These are phyloP conservation scores for Hyperopisus bebe DNA, from an alignment of 2,113 vertebrate genomes.

Conservation along the genomic window DNA sequence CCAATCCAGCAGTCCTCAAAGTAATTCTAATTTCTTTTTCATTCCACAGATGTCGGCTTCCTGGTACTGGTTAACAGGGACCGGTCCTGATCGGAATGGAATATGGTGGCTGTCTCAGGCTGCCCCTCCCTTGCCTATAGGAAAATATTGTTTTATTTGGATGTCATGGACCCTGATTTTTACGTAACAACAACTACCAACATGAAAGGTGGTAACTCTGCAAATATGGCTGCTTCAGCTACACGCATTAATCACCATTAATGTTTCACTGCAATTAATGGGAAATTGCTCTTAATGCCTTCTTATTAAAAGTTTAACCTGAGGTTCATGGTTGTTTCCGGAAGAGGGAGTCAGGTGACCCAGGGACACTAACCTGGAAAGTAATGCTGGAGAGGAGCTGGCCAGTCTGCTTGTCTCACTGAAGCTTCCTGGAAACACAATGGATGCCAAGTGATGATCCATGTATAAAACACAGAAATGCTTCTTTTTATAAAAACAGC, in stretches of 20 bases:
- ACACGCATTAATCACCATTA: background rate
- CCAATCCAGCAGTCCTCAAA: slow-evolving; percentile 13
- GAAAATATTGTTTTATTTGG: background rate
- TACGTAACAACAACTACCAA: background rate
- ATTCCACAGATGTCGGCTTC: slow-evolving; percentile 39
- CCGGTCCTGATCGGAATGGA: slow-evolving; percentile 29
- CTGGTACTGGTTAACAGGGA: slow-evolving; percentile 48
- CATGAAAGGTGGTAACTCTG: background rate
- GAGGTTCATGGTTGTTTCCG: background rate
- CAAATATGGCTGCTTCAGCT: background rate
- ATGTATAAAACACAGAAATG: background rate
- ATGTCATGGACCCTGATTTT: background rate
- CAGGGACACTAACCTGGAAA: background rate
- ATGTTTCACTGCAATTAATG: background rate
- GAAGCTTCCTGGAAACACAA: background rate
- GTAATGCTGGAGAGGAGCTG: background rate
- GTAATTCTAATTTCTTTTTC: slow-evolving; percentile 37
- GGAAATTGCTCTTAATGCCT: background rate
- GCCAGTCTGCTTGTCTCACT: background rate
- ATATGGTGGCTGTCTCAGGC: background rate
- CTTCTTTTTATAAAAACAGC: background rate
- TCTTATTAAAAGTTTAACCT: background rate
- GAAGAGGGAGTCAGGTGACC: background rate
- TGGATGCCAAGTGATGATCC: background rate
- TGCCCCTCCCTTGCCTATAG: background rate